Base-by-base conservation (phyloP, 2,888 invertebrate genomes). In the Diarsia mendica region DNA sequence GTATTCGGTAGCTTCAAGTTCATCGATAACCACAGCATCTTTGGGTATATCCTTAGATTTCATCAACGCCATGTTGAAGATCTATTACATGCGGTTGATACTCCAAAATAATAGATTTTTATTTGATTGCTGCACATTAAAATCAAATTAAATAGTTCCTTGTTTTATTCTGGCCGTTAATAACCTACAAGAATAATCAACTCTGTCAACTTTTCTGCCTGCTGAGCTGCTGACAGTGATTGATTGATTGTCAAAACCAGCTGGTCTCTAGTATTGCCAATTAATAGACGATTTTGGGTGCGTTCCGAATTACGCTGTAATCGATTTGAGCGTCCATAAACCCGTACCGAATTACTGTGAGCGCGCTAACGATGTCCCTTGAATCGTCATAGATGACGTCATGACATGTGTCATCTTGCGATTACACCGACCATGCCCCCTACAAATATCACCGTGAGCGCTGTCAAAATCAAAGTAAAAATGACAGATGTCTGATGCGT, bases 1-100 rank as follows among this genome's bases (percentile, higher is more conserved):
- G 90, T 97, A 97, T 3, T 89, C 77, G 0, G 97, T 80, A 1
- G 98, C 98, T 88, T 98, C 97, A 0, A 94, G 76, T 92, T 97
- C 96, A 8, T 93, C 91, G 68, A 98, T 87, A 51, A 93, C 58
- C 0, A 98, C 96, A 0, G 97, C 98, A 94, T 97, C 97, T 83
- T 94, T 83, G 0, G 98, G 98, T 53, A 98, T 87, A 9, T 96
- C 93, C 67, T 89, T 94, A n/a, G 93, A 92, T 85, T 93, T 96
- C 83, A 95, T 93, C 78, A 98, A 91, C 69, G 97, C 97, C 98
- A 97, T 97, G 33, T 53, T 67, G 39, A 64, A 74, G 39, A 15
- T 39, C 8, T 53, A 15, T 49, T 55, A 46, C 9, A 39, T 79
- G 8, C 28, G 11, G 33, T 23, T n/a, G 20, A 48, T 33, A 48